Conservation (phyloP, 2,113 vertebrate species). For the Cavia porcellus region DNA sequence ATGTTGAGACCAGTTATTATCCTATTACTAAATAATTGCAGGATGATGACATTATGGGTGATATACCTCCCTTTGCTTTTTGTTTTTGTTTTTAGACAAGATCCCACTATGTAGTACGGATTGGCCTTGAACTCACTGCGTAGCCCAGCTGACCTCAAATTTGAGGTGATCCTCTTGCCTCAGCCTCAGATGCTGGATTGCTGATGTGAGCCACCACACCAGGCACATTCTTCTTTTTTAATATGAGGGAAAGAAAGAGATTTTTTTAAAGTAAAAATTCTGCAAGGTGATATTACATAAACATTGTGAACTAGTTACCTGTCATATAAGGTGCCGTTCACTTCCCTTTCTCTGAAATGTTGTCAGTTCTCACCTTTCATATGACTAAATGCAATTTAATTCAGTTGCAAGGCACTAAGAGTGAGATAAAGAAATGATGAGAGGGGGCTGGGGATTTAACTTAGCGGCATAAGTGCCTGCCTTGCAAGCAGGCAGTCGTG, state of each 20-base stretch:
- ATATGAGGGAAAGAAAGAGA: neutral
- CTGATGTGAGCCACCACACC: neutral
- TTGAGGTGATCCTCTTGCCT: neutral
- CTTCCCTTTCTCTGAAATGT: conserved; percentile 24
- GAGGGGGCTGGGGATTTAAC: neutral
- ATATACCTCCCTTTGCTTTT: neutral
- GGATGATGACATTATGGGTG: neutral
- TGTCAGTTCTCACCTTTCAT: neutral
- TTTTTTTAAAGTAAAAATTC: neutral
- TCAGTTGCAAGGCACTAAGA: neutral
- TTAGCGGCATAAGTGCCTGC: too few relatives aligned
- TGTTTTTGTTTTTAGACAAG: neutral
- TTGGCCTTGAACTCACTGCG: neutral
- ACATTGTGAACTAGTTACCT: neutral
- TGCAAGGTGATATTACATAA: neutral
- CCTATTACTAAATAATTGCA: neutral
- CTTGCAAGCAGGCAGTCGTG: too few relatives aligned
- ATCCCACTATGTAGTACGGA: neutral
- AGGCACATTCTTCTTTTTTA: neutral
- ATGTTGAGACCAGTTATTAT: neutral
- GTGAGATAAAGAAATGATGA: too few relatives aligned
- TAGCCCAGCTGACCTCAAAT: neutral
- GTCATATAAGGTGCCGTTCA: neutral
- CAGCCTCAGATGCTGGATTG: neutral
- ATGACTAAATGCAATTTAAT: neutral